Evolutionary conservation across 1,140 invertebrate genomes (phyloP).

Genomic region (Zophobas morio): DNA sequence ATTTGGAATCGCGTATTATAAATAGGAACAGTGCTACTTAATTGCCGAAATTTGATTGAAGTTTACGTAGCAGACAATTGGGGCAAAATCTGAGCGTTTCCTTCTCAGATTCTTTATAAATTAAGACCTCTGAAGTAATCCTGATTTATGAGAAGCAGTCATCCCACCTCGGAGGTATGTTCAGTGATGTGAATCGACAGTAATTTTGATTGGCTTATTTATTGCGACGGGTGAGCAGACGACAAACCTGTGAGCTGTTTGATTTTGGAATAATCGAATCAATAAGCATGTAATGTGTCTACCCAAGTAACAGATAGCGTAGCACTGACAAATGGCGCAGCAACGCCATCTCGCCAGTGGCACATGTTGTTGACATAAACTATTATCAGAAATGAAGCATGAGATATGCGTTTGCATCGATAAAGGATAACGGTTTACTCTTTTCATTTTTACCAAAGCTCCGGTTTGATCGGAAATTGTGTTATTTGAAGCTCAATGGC

Average conservation of each 20-base stretch:
- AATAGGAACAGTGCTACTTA: too few relatives aligned
- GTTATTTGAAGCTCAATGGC: slow-evolving; percentile 21
- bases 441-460: slow-evolving; percentile 33
- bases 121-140: slow-evolving; percentile 18
- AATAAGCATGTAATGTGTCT: slow-evolving; percentile 43
- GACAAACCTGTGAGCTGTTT: slow-evolving; percentile 26
- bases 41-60: slow-evolving; percentile 11
- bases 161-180: slow-evolving; percentile 22
- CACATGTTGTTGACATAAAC: slow-evolving; percentile 46
- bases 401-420: slow-evolving; percentile 45
- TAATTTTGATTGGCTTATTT: slow-evolving; percentile 42
- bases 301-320: slow-evolving; percentile 39
- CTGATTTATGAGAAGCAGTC: slow-evolving; percentile 30
- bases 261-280: slow-evolving; percentile 40
- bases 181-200: slow-evolving; percentile 30
- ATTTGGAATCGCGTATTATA: too few relatives aligned
- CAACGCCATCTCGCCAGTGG: slow-evolving; percentile 40
- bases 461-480: slow-evolving; percentile 35
- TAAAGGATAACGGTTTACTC: slow-evolving; percentile 33
- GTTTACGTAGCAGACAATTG: background rate
- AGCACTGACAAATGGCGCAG: slow-evolving; percentile 43
- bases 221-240: slow-evolving; percentile 28
- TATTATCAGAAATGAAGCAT: slow-evolving; percentile 46
- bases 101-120: background rate
- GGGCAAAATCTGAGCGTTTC: background rate